Evolutionary conservation across 2,113 vertebrate genomes (phyloP).

Genomic region (Xenopus borealis): DNA sequence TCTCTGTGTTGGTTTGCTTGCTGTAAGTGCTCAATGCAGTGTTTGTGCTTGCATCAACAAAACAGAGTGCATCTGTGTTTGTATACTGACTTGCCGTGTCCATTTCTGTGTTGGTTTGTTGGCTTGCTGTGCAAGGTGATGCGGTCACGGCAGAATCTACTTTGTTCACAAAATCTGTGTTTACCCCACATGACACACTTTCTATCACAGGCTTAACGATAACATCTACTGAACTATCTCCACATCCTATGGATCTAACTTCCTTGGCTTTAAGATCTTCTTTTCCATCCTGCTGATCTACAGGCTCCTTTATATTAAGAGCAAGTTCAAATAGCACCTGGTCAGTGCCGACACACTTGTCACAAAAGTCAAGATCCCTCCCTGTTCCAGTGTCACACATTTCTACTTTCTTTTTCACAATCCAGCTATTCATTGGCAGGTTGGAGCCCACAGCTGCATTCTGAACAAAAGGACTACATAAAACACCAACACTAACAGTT

Average conservation of each 20-base stretch:
- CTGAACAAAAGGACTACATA: slow-evolving; percentile 62
- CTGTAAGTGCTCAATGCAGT: slow-evolving; percentile 65
- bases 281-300: slow-evolving; percentile 48
- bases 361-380: slow-evolving; percentile 51
- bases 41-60: slow-evolving; percentile 72
- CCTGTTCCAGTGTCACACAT: slow-evolving; percentile 67
- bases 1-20: slow-evolving; percentile 77
- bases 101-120: slow-evolving; percentile 68
- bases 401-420: slow-evolving; percentile 72
- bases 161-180: slow-evolving; percentile 61
- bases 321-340: slow-evolving; percentile 64
- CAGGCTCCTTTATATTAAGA: slow-evolving; percentile 74
- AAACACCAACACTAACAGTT: slow-evolving; percentile 59
- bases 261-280: slow-evolving; percentile 45
- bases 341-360: slow-evolving; percentile 68
- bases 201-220: slow-evolving; percentile 60
- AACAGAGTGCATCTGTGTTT: slow-evolving; percentile 59
- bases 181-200: slow-evolving; percentile 58
- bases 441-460: slow-evolving; percentile 67
- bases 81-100: slow-evolving; percentile 67
- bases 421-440: slow-evolving; percentile 75
- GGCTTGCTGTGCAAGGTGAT: slow-evolving; percentile 61
- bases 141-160: slow-evolving; percentile 74
- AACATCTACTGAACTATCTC: slow-evolving; percentile 79
- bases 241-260: slow-evolving; percentile 75